Evolutionary conservation across 2,113 vertebrate genomes (phyloP), one percentile per base, ranked within the genome.

Genomic region (Leucopsar rothschildi): DNA sequence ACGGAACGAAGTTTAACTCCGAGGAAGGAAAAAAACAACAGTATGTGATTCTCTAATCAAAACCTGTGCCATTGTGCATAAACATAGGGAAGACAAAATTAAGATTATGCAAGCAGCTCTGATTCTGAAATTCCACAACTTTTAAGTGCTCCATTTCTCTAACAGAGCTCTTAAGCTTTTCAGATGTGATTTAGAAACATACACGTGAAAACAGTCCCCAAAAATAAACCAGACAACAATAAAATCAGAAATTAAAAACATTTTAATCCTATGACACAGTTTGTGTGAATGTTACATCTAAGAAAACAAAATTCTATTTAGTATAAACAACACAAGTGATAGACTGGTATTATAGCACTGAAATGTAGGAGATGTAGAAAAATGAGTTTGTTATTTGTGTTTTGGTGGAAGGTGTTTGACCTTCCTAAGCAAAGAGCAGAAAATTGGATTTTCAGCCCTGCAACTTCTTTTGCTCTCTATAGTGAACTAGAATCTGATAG

Each of bases 201-300:
- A 42, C 3, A 35, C 11, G 21, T 9, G 3, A 5, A 11, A 76
- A 75, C 14, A 31, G 19, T 9, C 24, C 9, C 12, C 44, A 33
- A 85, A 81, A 90, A 84, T 24, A 80, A 71, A 76, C 66, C 52
- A 82, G 47, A 80, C 11, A 79, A 92, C 88, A 95, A 82, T 64
- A 93, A 97, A 97, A 97, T 70, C 78, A 92, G 86, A 84, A 93
- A 90, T 86, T 55, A 71, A 91, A 93, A 96, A 10, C 17, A 23
- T 60, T 49, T 33, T 50, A 94, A 95, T 83, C 15, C 17, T 9
- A 23, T 44, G 25, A 79, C 11, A 77, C 27, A 86, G 35, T 35
- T 82, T 42, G 9, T 33, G 23, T 23, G 39, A 91, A 87, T 79
- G 33, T 77, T 78, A 9, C 8, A 4, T 7, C 33, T 45, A 82